Percentiles rank a stretch among this genome's conserved stretches.
Evolutionary conservation across 1,140 invertebrate genomes (phyloP).

Genomic region (Phymorhynchus buccinoides): DNA sequence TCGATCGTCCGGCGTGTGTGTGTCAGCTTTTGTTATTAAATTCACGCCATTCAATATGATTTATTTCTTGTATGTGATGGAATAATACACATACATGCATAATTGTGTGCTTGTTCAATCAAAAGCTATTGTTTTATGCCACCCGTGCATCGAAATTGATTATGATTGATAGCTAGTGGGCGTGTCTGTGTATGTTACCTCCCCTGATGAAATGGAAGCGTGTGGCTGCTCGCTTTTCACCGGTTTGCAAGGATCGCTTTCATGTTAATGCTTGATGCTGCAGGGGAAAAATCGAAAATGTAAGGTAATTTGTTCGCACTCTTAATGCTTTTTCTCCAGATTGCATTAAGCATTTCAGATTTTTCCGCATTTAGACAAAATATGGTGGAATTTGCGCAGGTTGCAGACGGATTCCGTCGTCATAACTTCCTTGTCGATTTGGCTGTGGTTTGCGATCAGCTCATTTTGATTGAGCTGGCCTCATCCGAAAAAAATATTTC

Average conservation of each 20-base stretch:
- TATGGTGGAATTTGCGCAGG: neutral
- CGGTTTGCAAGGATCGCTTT: neutral
- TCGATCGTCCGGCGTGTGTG: neutral
- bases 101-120: too few relatives aligned
- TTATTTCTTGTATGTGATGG: too few relatives aligned
- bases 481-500: too few relatives aligned
- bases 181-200: neutral
- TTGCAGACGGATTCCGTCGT: neutral
- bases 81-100: too few relatives aligned
- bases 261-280: neutral
- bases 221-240: conserved; percentile 1
- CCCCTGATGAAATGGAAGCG: neutral
- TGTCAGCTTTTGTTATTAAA: too few relatives aligned
- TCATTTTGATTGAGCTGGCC: neutral
- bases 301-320: neutral
- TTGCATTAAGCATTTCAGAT: neutral
- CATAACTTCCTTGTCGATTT: neutral
- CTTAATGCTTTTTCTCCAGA: neutral
- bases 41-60: too few relatives aligned
- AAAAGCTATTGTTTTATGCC: neutral
- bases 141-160: neutral
- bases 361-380: neutral
- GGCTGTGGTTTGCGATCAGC: too few relatives aligned
- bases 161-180: neutral
- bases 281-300: neutral